phyloP scores from a whole-genome alignment of 2,113 vertebrate genomes.

The Pelecanoides urinatrix region DNA sequence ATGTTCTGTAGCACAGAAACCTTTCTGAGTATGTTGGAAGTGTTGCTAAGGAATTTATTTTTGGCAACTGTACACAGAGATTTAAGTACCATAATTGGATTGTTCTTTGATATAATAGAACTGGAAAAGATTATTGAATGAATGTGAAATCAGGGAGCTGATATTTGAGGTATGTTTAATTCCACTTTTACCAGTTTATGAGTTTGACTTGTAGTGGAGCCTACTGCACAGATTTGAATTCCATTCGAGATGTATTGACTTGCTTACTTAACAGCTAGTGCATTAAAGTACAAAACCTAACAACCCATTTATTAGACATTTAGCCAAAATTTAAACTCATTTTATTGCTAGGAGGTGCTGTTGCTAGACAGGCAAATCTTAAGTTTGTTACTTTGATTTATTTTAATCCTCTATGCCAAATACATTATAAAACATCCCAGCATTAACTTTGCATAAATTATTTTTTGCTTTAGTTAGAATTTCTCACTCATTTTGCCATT shows the following conservation, averaged over 20 bases:
- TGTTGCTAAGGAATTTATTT: slow-evolving; percentile 15
- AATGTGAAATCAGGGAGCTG: not conserved
- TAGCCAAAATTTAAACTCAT: slow-evolving; percentile 32
- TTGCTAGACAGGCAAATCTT: slow-evolving; percentile 18
- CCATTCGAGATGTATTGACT: not conserved
- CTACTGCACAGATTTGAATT: not conserved
- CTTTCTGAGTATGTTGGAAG: not conserved
- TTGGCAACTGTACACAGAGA: not conserved
- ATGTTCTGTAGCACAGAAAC: not conserved
- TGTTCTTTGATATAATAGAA: slow-evolving; percentile 26
- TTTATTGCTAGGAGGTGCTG: slow-evolving; percentile 13
- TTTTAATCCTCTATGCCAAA: slow-evolving; percentile 18
- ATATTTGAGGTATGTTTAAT: not conserved
- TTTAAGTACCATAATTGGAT: slow-evolving; percentile 10
- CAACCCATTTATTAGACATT: slow-evolving; percentile 29
- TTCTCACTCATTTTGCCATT: not conserved
- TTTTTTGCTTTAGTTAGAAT: not conserved
- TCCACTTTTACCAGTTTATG: not conserved
- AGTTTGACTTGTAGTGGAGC: not conserved
- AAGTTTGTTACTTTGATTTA: slow-evolving; percentile 42
- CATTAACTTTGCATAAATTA: slow-evolving; percentile 20
- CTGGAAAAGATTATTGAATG: slow-evolving; percentile 9
- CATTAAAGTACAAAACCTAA: slow-evolving; percentile 48
- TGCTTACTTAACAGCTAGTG: slow-evolving; percentile 48
- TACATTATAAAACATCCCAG: not conserved